These are phyloP conservation scores for Empidonax traillii DNA, from an alignment of 2,113 vertebrate species.

Conservation along the genomic window DNA sequence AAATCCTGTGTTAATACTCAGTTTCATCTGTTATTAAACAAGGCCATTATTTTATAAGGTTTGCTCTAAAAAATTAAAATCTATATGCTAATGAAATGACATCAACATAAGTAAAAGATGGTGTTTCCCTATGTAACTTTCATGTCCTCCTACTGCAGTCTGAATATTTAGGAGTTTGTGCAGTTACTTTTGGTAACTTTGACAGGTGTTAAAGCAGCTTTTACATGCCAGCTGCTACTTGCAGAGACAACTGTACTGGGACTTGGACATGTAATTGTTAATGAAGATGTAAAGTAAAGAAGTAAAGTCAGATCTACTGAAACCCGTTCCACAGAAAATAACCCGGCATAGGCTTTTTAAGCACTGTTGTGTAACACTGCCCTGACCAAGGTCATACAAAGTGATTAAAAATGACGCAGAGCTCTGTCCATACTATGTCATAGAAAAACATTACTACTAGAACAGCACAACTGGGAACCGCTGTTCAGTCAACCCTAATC, in stretches of 20 bases:
- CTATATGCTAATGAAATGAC: not conserved
- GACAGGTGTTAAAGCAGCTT: not conserved
- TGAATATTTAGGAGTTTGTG: not conserved
- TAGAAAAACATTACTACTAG: constrained; percentile 19
- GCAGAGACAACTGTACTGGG: not conserved
- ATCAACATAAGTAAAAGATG: not conserved
- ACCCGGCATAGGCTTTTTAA: not conserved
- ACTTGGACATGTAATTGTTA: not conserved
- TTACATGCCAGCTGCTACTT: not conserved
- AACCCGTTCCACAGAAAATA: not conserved
- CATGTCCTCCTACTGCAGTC: not conserved
- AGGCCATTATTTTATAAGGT: not conserved
- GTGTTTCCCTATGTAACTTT: not conserved
- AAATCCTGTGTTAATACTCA: not conserved
- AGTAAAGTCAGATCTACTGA: not conserved
- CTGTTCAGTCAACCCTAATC: not conserved
- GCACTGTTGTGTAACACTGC: not conserved
- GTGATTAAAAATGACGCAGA: not conserved
- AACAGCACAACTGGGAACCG: not conserved
- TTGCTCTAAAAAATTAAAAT: not conserved
- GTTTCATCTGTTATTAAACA: not conserved
- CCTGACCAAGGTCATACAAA: not conserved
- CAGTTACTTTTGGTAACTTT: not conserved
- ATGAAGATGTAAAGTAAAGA: not conserved
- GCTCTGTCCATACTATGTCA: not conserved